These are phyloP conservation scores for Parambassis ranga DNA, from an alignment of 2,797 vertebrate species.

Conservation along the genomic window DNA sequence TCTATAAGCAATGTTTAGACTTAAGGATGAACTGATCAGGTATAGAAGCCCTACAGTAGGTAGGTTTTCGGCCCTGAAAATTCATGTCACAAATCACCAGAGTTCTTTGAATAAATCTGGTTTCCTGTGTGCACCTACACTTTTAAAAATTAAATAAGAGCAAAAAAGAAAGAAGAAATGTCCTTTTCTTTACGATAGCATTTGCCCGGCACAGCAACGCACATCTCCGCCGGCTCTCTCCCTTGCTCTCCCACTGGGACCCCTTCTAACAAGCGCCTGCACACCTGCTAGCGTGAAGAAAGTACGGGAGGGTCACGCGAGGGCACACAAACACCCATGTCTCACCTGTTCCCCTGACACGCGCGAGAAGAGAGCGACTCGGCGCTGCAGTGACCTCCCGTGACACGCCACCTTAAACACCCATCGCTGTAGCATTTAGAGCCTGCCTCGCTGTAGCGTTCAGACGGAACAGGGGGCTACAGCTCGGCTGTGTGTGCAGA, in stretches of 20 bases:
- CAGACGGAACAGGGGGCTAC: conserved; percentile 10
- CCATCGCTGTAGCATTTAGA: conserved; percentile 53
- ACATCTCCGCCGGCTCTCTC: background rate
- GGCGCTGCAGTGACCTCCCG: conserved; percentile 34
- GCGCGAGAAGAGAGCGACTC: conserved; percentile 27
- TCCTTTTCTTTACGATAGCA: conserved; percentile 18
- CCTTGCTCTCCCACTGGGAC: conserved; percentile 47
- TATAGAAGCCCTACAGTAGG: too few species aligned
- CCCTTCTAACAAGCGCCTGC: conserved; percentile 64
- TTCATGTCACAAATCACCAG: too few species aligned
- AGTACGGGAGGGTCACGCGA: background rate
- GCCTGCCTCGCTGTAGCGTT: background rate
- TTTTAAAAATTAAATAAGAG: too few species aligned
- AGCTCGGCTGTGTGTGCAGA: conserved; percentile 36
- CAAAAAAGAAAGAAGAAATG: too few species aligned
- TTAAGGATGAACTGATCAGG: too few species aligned
- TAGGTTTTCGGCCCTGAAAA: too few species aligned
- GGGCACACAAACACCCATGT: conserved; percentile 67
- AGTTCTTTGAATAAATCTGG: too few species aligned
- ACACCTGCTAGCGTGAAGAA: conserved; percentile 35
- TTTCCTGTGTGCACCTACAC: too few species aligned
- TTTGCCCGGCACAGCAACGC: conserved; percentile 12
- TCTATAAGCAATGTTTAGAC: too few species aligned
- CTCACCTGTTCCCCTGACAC: conserved; percentile 55
- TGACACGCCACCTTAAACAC: conserved; percentile 54